Conservation (phyloP, 2,888 invertebrate species). For the Thyatira batis region DNA sequence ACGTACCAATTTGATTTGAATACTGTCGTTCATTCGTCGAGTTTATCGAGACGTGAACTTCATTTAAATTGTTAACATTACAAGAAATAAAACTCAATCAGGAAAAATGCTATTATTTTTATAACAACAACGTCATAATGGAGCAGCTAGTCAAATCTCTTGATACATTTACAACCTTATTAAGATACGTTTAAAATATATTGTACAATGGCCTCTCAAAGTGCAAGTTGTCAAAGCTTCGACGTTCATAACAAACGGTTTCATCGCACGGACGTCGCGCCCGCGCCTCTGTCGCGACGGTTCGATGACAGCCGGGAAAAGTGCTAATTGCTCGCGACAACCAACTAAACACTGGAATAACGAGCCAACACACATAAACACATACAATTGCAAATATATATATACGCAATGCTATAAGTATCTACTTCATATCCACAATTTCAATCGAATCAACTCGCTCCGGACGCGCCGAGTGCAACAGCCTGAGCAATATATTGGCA, state of each 20-base stretch:
- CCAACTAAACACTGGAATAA: slow-evolving; percentile 40
- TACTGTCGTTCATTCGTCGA: too few relatives aligned
- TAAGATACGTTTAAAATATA: too few relatives aligned
- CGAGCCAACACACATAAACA: slow-evolving; percentile 41
- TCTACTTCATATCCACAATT: not conserved
- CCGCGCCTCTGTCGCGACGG: too few relatives aligned
- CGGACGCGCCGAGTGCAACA: not conserved
- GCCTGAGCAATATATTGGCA: not conserved
- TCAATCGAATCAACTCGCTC: too few relatives aligned
- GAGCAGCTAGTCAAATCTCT: too few relatives aligned
- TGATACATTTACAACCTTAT: too few relatives aligned
- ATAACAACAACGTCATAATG: too few relatives aligned
- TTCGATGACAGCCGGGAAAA: slow-evolving; percentile 65
- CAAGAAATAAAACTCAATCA: too few relatives aligned
- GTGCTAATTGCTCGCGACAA: slow-evolving; percentile 68
- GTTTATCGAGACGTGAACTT: too few relatives aligned
- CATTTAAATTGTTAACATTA: not conserved
- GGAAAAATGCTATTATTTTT: too few relatives aligned
- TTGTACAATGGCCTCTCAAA: slow-evolving; percentile 10
- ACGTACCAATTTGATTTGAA: not conserved
- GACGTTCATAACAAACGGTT: slow-evolving; percentile 22
- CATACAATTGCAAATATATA: not conserved
- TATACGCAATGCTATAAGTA: not conserved
- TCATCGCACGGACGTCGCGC: slow-evolving; percentile 27
- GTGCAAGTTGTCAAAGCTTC: slow-evolving; percentile 11